Percentiles rank a stretch among this genome's conserved stretches.
These are phyloP conservation scores for Heliconius melpomene DNA, from an alignment of 1,140 invertebrate species.

Conservation along the genomic window DNA sequence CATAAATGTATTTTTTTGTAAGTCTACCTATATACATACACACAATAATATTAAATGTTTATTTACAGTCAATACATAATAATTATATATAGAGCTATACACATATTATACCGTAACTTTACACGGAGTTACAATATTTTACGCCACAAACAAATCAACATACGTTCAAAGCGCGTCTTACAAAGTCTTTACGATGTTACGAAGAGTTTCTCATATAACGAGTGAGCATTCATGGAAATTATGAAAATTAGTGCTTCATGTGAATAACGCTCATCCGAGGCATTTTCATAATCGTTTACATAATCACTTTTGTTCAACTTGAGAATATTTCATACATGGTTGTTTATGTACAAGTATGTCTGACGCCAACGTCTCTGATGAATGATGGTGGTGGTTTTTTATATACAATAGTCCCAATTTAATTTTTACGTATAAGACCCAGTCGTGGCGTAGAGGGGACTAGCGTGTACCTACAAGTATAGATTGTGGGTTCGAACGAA, in stretches of 20 bases:
- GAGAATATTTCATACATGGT: background rate
- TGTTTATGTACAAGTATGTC: background rate
- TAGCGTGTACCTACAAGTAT: too few species aligned
- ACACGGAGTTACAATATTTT: background rate
- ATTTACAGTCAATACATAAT: too few species aligned
- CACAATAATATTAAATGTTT: too few species aligned
- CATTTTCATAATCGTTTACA: conserved; percentile 3
- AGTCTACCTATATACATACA: too few species aligned
- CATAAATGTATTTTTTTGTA: too few species aligned
- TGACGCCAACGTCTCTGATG: too few species aligned
- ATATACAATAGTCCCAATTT: too few species aligned
- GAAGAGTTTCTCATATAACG: conserved; percentile 1
- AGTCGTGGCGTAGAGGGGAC: too few species aligned
- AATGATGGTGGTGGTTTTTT: too few species aligned
- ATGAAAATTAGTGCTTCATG: background rate
- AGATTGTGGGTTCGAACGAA: too few species aligned
- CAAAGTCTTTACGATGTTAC: background rate
- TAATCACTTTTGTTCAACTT: background rate
- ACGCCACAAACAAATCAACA: background rate
- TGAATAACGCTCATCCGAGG: background rate
- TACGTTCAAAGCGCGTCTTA: background rate
- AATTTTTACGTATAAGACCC: too few species aligned
- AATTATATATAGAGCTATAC: background rate
- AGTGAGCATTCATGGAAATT: background rate
- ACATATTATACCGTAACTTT: background rate